These are phyloP conservation scores for Scarus forsteni DNA, from an alignment of 2,797 vertebrate genomes.

Conservation along the genomic window DNA sequence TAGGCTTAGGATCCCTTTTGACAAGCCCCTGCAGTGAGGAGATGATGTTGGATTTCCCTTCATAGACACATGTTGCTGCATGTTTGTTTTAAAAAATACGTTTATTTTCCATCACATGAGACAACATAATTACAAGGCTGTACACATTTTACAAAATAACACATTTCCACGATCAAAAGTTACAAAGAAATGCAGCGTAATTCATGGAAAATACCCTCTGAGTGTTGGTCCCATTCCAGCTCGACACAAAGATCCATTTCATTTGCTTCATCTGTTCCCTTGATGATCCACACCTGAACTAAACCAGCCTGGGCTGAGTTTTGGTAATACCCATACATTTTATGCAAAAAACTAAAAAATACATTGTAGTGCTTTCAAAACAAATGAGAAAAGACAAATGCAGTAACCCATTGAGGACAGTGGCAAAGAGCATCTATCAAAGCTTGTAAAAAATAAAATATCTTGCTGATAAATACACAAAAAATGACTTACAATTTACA, in stretches of 20 bases:
- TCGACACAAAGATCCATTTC: conserved; percentile 43
- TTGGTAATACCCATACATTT: conserved; percentile 20
- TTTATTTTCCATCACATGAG: conserved; percentile 83
- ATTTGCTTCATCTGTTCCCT: conserved; percentile 23
- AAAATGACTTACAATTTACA: conserved; percentile 85
- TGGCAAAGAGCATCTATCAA: conserved; percentile 74
- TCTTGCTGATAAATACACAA: conserved; percentile 85
- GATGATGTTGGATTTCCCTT: background rate
- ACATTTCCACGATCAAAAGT: conserved; percentile 63
- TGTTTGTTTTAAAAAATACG: conserved; percentile 82
- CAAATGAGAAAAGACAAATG: conserved; percentile 57
- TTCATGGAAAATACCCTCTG: conserved; percentile 50
- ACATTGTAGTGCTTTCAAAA: conserved; percentile 65
- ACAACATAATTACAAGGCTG: conserved; percentile 79
- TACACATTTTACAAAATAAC: conserved; percentile 86
- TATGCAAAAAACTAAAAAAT: conserved; percentile 53
- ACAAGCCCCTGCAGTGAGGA: background rate
- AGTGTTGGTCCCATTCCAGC: conserved; percentile 59
- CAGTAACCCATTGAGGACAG: conserved; percentile 64
- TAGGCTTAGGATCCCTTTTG: conserved; percentile 1
- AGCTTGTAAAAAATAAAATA: conserved; percentile 80
- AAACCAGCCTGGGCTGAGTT: conserved; percentile 32
- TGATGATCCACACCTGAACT: conserved; percentile 22
- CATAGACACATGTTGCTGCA: background rate
- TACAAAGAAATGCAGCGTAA: conserved; percentile 58